Conservation (phyloP, 2,797 vertebrate species). For the Galagoides demidoff region DNA sequence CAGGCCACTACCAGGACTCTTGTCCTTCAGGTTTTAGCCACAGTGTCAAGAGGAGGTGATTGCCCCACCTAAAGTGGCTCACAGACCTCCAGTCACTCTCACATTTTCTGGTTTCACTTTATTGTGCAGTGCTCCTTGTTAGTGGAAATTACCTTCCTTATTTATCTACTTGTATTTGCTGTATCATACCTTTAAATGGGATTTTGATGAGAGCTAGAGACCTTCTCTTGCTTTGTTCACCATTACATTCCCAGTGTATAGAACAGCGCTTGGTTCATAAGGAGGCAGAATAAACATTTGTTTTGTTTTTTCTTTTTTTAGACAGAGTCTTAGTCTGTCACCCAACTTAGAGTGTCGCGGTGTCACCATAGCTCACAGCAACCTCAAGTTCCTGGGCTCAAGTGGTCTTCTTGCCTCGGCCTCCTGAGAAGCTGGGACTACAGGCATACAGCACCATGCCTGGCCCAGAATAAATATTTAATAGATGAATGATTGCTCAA, state of each 20-base stretch:
- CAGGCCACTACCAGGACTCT: background rate
- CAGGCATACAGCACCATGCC: no score
- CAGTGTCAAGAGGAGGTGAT: background rate
- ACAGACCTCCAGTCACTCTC: background rate
- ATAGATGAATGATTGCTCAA: background rate
- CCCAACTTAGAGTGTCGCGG: no score
- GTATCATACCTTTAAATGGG: background rate
- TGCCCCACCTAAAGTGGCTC: background rate
- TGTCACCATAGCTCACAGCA: no score
- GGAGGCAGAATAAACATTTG: background rate
- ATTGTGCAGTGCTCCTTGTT: background rate
- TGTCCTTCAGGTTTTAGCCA: background rate
- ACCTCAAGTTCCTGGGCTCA: no score
- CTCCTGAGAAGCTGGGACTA: no score
- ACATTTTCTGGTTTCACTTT: background rate
- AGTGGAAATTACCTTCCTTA: background rate
- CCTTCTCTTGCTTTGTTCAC: background rate
- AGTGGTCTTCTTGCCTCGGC: no score
- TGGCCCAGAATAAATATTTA: background rate
- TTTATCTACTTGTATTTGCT: slow-evolving; percentile 21
- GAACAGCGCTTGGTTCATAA: background rate
- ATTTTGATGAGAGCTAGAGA: background rate
- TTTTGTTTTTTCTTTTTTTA: no score
- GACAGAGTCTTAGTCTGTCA: no score
- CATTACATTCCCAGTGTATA: background rate